phyloP scores from a whole-genome alignment of 2,888 invertebrate species.

The Chymomyza fuscimana region DNA sequence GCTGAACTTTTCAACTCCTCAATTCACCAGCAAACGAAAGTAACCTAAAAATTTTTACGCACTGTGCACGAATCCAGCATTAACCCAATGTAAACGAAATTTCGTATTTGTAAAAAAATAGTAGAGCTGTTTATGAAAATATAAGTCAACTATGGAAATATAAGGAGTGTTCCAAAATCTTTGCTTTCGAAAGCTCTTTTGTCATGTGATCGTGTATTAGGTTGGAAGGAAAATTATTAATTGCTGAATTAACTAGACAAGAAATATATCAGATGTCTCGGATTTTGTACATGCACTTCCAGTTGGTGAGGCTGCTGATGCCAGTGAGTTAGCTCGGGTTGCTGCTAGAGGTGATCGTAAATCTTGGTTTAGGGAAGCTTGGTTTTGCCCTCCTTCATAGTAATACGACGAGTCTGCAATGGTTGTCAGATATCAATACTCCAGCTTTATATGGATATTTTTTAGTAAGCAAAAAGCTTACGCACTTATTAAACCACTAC shows the following conservation, averaged over 20 bases:
- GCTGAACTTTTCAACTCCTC: too few relatives aligned
- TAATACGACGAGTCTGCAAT: conserved; percentile 84
- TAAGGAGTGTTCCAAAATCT: too few relatives aligned
- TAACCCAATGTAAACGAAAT: too few relatives aligned
- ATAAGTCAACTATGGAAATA: too few relatives aligned
- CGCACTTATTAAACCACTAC: conserved; percentile 84
- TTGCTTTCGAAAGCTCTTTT: too few relatives aligned
- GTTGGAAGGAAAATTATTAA: neutral
- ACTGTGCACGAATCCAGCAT: too few relatives aligned
- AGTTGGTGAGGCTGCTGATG: conserved; percentile 86
- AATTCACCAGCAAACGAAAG: too few relatives aligned
- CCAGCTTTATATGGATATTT: neutral
- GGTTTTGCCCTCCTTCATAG: conserved; percentile 81
- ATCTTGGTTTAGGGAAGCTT: conserved; percentile 81
- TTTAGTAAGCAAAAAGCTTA: conserved; percentile 26
- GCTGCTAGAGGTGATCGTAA: conserved; percentile 86
- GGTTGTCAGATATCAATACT: neutral
- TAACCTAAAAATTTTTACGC: too few relatives aligned
- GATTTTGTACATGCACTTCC: conserved; percentile 86
- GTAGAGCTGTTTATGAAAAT: too few relatives aligned
- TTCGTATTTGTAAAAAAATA: too few relatives aligned
- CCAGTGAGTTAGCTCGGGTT: conserved; percentile 85
- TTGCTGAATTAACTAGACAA: conserved; percentile 68
- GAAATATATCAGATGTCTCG: conserved; percentile 80
- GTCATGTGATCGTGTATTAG: too few relatives aligned